phyloP scores from a whole-genome alignment of 1,140 invertebrate genomes.

The Halictus rubicundus region DNA sequence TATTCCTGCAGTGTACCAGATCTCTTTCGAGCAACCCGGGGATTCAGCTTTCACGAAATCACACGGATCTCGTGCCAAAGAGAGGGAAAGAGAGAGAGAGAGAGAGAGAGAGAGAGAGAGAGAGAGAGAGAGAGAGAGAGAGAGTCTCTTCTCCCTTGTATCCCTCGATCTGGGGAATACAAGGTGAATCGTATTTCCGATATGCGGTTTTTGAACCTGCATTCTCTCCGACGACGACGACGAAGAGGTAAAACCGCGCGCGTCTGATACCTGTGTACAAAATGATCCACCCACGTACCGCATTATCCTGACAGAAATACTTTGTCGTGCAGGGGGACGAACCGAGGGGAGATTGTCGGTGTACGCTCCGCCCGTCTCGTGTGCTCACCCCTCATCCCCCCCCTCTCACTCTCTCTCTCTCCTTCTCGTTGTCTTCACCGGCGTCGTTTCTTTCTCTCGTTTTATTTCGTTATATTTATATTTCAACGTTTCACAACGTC shows the following conservation, averaged over 20 bases:
- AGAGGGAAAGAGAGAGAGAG: too few species aligned
- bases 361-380: slow-evolving; percentile 25
- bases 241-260: neutral
- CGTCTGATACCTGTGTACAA: slow-evolving; percentile 36
- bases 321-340: slow-evolving; percentile 20
- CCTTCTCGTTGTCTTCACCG: neutral
- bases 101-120: too few species aligned
- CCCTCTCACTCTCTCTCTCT: neutral
- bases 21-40: neutral
- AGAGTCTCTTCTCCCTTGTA: neutral
- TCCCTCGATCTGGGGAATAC: slow-evolving; percentile 41
- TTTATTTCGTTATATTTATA: slow-evolving; percentile 34
- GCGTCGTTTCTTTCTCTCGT: neutral
- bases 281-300: slow-evolving; percentile 51
- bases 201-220: slow-evolving; percentile 45
- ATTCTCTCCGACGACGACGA: neutral
- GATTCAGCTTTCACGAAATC: slow-evolving; percentile 28
- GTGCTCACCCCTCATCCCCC: neutral
- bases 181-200: slow-evolving; percentile 47
- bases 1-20: neutral
- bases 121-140: too few species aligned
- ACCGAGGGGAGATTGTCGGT: neutral
- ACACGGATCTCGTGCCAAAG: slow-evolving; percentile 14
- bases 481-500: slow-evolving; percentile 54
- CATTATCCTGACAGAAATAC: slow-evolving; percentile 46